Evolutionary conservation across 2,113 vertebrate genomes (phyloP), one percentile per base, ranked within the genome.

Genomic region (Pandion haliaetus): DNA sequence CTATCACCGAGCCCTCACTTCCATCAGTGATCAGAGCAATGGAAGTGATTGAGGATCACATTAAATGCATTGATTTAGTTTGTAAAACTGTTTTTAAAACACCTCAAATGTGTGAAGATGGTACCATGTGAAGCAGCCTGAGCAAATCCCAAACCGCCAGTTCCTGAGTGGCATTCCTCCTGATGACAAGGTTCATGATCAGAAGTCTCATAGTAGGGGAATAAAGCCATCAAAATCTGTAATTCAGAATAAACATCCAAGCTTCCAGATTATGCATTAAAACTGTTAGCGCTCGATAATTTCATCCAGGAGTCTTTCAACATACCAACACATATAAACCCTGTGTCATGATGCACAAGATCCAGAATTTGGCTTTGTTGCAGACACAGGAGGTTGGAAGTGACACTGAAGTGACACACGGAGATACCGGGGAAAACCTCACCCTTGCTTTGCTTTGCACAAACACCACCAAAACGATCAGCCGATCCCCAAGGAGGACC

Each of bases 321-420:
- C 21, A 25, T 1, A 31, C 25, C 49, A n/a, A 62, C 25, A 17
- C 6, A 10, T 10, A 36, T 0, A 55, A 72, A 45, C 3, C 6
- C 32, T 18, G 45, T 0, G 2, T 31, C 1, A 1, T 2, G 29
- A 62, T 8, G 73, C 26, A 49, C 34, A 26, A 45, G 14, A 84
- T 4, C 14, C 58, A 49, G 61, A 63, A 40, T 78, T 13, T 17
- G 63, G 15, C 24, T 72, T 38, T 6, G 0, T 1, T 50, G 50
- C 10, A 40, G 61, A 34, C 31, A 28, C 14, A 3, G 29, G 32
- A 61, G n/a, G 69, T 69, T 28, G 24, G 42, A 47, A 91, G 26
- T 13, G 77, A 78, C 8, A 7, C 12, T 6, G 10, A 62, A 44
- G 9, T 24, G 62, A 71, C 19, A 24, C 57, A 6, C 0, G 10